These are phyloP conservation scores for Helleia helle DNA, from an alignment of 2,888 invertebrate genomes.

Conservation along the genomic window DNA sequence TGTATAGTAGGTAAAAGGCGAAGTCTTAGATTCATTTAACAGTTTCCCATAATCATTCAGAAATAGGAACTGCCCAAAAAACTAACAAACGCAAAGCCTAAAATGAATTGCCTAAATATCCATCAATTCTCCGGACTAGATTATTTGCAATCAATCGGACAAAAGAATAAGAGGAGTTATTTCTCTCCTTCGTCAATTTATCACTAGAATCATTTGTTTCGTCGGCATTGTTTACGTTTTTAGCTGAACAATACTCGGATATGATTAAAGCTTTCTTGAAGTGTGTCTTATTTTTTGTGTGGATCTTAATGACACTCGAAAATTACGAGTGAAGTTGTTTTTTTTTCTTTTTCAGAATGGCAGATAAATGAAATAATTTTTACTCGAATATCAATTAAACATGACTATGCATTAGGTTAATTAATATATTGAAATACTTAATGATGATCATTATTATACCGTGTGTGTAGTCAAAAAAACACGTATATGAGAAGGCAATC, in stretches of 20 bases:
- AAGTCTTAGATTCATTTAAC: too few relatives aligned
- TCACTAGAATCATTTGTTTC: conserved; percentile 50
- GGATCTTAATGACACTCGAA: conserved; percentile 30
- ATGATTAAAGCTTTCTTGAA: conserved; percentile 20
- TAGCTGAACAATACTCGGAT: conserved; percentile 12
- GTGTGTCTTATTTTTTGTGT: conserved; percentile 26
- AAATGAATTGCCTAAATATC: conserved; percentile 26
- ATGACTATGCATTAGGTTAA: too few relatives aligned
- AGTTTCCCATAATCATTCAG: too few relatives aligned
- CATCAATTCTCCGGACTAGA: conserved; percentile 42
- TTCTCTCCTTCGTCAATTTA: conserved; percentile 45
- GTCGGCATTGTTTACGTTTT: conserved; percentile 37
- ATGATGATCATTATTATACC: too few relatives aligned
- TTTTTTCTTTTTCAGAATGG: conserved; percentile 4
- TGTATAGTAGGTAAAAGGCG: too few relatives aligned
- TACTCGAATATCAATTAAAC: too few relatives aligned
- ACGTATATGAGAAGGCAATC: too few relatives aligned
- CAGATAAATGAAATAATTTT: conserved; percentile 1
- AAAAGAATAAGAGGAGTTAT: conserved; percentile 49
- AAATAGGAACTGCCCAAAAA: too few relatives aligned
- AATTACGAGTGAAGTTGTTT: conserved; percentile 8
- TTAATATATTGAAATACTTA: too few relatives aligned
- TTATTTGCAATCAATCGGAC: conserved; percentile 64
- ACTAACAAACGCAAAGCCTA: too few relatives aligned
- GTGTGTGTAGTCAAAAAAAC: too few relatives aligned